Evolutionary conservation across 2,797 vertebrate species (phyloP).

Genomic region (Danio albolineatus): DNA sequence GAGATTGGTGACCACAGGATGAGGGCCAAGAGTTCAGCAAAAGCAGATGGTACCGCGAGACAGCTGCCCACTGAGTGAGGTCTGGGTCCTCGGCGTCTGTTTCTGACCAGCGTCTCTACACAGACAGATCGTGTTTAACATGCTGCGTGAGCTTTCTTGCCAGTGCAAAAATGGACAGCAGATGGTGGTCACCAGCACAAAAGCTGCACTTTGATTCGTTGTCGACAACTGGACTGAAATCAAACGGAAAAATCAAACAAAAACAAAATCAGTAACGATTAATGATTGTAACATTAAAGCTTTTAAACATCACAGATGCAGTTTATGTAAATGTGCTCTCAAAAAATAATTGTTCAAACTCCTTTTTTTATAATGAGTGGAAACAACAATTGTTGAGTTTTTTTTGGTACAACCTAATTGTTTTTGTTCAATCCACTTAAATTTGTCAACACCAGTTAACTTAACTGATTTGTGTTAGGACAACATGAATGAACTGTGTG

Average conservation of each 20-base stretch:
- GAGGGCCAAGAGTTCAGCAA: conserved; percentile 39
- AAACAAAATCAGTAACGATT: neutral
- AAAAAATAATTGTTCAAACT: no score
- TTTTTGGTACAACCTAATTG: no score
- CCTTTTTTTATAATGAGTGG: no score
- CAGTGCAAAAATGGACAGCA: conserved; percentile 42
- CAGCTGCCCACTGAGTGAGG: conserved; percentile 46
- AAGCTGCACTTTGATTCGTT: neutral
- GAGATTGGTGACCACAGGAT: conserved; percentile 25
- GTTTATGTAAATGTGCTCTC: no score
- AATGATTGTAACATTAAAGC: neutral
- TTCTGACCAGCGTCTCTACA: conserved; percentile 10
- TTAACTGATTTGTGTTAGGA: no score
- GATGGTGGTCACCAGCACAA: conserved; percentile 31
- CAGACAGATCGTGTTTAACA: conserved; percentile 11
- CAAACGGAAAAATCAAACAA: neutral
- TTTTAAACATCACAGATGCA: neutral
- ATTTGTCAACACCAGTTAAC: no score
- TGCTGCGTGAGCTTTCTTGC: conserved; percentile 30
- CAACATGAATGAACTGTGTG: no score
- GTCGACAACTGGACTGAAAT: neutral
- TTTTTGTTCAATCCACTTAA: no score
- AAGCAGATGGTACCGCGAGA: conserved; percentile 43
- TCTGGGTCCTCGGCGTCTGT: conserved; percentile 31
- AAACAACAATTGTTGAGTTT: no score